Evolutionary conservation across 2,113 vertebrate genomes (phyloP).

Genomic region (Atractosteus spatula): DNA sequence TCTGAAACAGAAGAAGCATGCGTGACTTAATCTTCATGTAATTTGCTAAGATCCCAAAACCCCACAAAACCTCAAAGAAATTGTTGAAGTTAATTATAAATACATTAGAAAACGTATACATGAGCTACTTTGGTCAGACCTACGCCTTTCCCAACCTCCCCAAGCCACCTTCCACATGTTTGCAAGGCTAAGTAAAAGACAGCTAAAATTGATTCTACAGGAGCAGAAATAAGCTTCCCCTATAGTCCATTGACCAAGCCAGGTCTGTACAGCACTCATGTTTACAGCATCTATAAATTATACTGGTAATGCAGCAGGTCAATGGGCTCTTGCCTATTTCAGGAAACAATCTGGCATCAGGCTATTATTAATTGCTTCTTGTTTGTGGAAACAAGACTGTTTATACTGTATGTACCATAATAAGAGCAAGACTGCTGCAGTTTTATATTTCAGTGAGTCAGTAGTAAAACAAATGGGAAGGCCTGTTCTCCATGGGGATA

Average conservation of each 20-base stretch:
- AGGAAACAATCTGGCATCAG: conserved; percentile 6
- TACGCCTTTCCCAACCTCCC: too few relatives aligned
- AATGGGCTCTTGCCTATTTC: background rate
- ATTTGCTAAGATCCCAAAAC: too few relatives aligned
- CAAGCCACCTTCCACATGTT: too few relatives aligned
- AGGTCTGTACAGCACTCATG: background rate
- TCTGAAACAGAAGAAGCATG: too few relatives aligned
- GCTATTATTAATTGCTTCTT: background rate
- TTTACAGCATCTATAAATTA: background rate
- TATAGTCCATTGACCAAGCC: background rate
- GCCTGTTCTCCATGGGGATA: too few relatives aligned
- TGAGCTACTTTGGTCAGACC: too few relatives aligned
- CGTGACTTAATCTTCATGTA: too few relatives aligned
- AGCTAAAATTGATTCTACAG: background rate
- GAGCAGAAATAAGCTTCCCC: background rate
- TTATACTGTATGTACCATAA: background rate
- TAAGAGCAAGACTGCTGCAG: background rate
- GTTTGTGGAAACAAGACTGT: background rate
- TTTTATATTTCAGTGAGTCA: too few relatives aligned
- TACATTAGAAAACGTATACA: too few relatives aligned
- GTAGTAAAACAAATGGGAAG: background rate
- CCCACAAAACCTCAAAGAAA: too few relatives aligned
- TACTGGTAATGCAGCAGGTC: background rate
- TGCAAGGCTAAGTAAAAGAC: background rate
- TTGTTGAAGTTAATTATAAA: too few relatives aligned